These are phyloP conservation scores for Ophraella communa DNA, from an alignment of 2,888 invertebrate genomes.

Conservation along the genomic window DNA sequence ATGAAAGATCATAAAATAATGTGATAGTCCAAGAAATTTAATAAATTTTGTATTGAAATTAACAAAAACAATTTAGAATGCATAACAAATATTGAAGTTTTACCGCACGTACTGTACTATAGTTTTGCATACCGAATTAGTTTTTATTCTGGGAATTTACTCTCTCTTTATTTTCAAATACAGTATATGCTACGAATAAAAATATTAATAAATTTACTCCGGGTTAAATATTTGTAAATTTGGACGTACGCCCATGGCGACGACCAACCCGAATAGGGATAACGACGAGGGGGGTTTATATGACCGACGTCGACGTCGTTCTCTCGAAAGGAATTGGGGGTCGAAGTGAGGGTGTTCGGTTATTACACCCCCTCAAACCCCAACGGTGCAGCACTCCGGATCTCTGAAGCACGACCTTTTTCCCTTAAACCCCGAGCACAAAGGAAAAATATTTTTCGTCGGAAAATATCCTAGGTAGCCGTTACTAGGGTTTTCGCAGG, in stretches of 20 bases:
- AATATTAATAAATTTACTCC: neutral
- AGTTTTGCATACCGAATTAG: too few relatives aligned
- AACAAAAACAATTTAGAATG: too few relatives aligned
- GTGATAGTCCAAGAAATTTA: too few relatives aligned
- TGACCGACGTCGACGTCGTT: constrained; percentile 19
- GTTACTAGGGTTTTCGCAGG: constrained; percentile 49
- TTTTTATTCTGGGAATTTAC: too few relatives aligned
- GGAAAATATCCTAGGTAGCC: constrained; percentile 20
- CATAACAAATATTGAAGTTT: too few relatives aligned
- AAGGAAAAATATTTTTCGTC: constrained; percentile 48
- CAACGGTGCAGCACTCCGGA: constrained; percentile 32
- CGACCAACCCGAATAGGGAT: neutral
- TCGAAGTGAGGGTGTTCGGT: constrained; percentile 1
- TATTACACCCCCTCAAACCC: constrained; percentile 11
- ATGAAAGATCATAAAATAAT: too few relatives aligned
- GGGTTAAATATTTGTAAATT: neutral
- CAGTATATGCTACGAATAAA: too few relatives aligned
- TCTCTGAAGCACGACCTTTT: constrained; percentile 43
- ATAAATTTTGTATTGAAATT: too few relatives aligned
- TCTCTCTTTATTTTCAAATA: too few relatives aligned
- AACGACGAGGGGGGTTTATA: constrained; percentile 18
- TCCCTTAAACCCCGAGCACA: too few relatives aligned
- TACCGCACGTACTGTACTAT: too few relatives aligned
- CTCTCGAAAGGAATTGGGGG: constrained; percentile 14
- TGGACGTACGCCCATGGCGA: neutral